Conservation (phyloP, 2,797 vertebrate species). For the Tinamus major region DNA sequence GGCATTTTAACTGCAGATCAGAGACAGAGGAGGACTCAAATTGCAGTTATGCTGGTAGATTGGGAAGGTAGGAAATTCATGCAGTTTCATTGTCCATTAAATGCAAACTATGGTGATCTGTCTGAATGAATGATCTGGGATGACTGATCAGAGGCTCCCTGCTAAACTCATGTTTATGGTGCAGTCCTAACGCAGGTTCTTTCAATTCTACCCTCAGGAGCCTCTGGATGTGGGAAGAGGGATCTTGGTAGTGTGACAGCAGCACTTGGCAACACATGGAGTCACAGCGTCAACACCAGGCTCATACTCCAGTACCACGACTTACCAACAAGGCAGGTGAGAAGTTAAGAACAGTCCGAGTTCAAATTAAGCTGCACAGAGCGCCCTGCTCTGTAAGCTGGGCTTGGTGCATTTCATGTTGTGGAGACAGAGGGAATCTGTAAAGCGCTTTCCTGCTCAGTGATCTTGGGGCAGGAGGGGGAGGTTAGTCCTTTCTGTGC, state of each 20-base stretch:
- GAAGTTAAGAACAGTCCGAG: neutral
- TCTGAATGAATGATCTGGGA: neutral
- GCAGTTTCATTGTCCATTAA: neutral
- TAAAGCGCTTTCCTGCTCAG: neutral
- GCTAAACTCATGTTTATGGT: neutral
- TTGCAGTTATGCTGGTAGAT: neutral
- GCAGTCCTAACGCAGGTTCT: neutral
- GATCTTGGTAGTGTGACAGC: constrained; percentile 81
- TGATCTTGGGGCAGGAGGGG: neutral
- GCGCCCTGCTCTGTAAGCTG: neutral
- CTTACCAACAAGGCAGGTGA: constrained; percentile 81
- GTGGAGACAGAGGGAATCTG: neutral
- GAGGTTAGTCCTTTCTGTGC: neutral
- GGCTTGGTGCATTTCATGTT: neutral
- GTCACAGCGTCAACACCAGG: constrained; percentile 86
- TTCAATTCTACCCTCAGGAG: constrained; percentile 65
- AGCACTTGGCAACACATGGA: constrained; percentile 87
- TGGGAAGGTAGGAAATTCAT: neutral
- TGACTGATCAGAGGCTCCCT: neutral
- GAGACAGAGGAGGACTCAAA: neutral
- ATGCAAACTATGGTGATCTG: neutral
- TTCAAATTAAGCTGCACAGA: neutral
- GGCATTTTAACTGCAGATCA: neutral
- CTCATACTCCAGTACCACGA: constrained; percentile 83
- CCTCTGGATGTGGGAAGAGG: constrained; percentile 47